Percentiles rank a stretch among this genome's conserved stretches.
These are phyloP conservation scores for Leuctra nigra DNA, from an alignment of 2,888 invertebrate species.

Conservation along the genomic window DNA sequence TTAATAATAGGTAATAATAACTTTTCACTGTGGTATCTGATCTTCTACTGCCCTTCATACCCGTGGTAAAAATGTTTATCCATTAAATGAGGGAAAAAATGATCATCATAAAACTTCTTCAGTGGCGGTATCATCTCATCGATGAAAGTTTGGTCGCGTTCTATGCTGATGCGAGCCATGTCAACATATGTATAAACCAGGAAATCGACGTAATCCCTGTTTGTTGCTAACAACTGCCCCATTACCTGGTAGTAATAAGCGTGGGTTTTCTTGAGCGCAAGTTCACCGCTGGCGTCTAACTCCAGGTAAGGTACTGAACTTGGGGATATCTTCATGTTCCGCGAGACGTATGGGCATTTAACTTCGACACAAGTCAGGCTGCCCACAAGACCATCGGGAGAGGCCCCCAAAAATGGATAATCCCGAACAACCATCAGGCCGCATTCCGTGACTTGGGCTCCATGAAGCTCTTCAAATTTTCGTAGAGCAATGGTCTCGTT, in stretches of 20 bases:
- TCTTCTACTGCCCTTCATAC: too few species aligned
- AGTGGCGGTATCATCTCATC: conserved; percentile 21
- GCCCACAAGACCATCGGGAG: conserved; percentile 26
- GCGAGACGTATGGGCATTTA: conserved; percentile 24
- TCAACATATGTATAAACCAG: conserved; percentile 24
- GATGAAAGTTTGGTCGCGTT: conserved; percentile 26
- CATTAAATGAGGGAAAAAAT: conserved; percentile 22
- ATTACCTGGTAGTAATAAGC: conserved; percentile 19
- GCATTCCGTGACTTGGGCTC: conserved; percentile 11
- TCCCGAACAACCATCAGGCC: conserved; percentile 12
- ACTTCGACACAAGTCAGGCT: conserved; percentile 25
- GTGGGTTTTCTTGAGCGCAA: conserved; percentile 21
- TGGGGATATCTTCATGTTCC: conserved; percentile 17
- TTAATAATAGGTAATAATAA: too few species aligned
- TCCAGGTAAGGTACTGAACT: conserved; percentile 24
- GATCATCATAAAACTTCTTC: conserved; percentile 22
- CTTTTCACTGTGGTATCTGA: too few species aligned
- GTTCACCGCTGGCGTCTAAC: too few species aligned
- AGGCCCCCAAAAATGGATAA: conserved; percentile 23
- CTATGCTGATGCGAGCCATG: conserved; percentile 17
- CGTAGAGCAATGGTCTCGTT: conserved; percentile 22
- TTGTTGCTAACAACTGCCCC: conserved; percentile 24
- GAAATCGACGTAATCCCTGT: conserved; percentile 23
- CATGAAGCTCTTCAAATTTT: conserved; percentile 18
- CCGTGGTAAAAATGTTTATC: conserved; percentile 25